Base-by-base conservation (phyloP, 2,113 vertebrate genomes). In the Tetrao urogallus region DNA sequence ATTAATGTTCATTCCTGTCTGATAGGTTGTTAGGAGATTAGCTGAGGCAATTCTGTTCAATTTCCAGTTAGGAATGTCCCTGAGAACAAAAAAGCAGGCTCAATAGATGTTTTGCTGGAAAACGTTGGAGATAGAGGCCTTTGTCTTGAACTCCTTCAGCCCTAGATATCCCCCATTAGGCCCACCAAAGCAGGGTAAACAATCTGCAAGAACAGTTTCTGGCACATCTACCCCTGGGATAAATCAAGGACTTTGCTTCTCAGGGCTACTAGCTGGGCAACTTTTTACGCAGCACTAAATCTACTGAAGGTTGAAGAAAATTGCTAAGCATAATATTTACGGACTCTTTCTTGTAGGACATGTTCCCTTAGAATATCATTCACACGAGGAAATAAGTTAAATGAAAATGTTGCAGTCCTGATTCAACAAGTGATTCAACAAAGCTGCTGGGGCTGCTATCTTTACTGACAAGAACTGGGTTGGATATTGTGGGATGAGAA, bases 171-270 rank as follows among this genome's bases (percentile, higher is more conserved):
- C 13, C 65, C 48, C 36, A 25, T 47, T 65, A 67, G 66, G 21
- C 63, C 27, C 11, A 69, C 11, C 38, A 65, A 45, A 89, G 34
- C 28, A 36, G 43, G 15, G 18, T 40, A 87, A 58, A 34, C 60
- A 38, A 11, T 63, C 43, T 93, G 74, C 19, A 50, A 34, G 84
- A 66, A 50, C 36, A 43, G 42, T n/a, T 15, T 69, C 52, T 73
- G 70, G 25, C 22, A 27, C 36, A 21, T 6, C 66, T 90, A 52
- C 20, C 57, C 76, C 71, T 40, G 30, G 48, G 48, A 65, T n/a
- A 92, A 89, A 90, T 86, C 40, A 82, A 63, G n/a, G 75, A 24
- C 64, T 92, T 92, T 15, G 28, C 82, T 95, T 89, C n/a, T 63
- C 64, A 84, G 52, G 43, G 12, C 25, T 75, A 42, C 72, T 38